Conservation (phyloP, 2,113 vertebrate genomes). For the Pedetes capensis region DNA sequence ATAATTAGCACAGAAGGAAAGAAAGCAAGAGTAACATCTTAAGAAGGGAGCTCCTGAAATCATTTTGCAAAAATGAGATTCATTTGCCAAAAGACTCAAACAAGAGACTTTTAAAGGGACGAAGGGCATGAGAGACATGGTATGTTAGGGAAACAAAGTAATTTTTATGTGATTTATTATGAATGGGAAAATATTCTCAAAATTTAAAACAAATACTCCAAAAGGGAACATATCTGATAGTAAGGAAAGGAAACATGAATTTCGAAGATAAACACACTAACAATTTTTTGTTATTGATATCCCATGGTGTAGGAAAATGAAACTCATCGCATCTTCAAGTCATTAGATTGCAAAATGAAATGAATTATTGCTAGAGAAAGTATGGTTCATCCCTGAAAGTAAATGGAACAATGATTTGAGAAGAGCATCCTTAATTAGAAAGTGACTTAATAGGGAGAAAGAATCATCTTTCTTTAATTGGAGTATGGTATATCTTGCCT, state of each 20-base stretch:
- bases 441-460: background rate
- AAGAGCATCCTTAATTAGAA: background rate
- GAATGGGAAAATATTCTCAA: background rate
- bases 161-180: conserved; percentile 11
- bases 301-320: background rate
- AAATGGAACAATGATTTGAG: background rate
- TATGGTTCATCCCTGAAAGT: background rate
- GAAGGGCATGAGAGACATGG: background rate
- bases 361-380: background rate
- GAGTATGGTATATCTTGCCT: background rate
- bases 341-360: background rate
- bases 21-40: background rate
- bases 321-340: background rate
- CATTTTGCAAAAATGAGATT: background rate
- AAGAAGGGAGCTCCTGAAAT: background rate
- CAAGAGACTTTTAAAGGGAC: background rate
- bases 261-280: conserved; percentile 18
- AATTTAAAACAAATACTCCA: background rate
- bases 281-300: background rate
- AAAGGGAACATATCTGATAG: background rate
- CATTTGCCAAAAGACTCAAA: background rate
- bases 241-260: background rate
- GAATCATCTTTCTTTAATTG: background rate
- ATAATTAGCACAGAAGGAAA: background rate
- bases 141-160: background rate